These are phyloP conservation scores for Himalopsyche tibetana DNA, from an alignment of 2,888 invertebrate genomes.

Conservation along the genomic window DNA sequence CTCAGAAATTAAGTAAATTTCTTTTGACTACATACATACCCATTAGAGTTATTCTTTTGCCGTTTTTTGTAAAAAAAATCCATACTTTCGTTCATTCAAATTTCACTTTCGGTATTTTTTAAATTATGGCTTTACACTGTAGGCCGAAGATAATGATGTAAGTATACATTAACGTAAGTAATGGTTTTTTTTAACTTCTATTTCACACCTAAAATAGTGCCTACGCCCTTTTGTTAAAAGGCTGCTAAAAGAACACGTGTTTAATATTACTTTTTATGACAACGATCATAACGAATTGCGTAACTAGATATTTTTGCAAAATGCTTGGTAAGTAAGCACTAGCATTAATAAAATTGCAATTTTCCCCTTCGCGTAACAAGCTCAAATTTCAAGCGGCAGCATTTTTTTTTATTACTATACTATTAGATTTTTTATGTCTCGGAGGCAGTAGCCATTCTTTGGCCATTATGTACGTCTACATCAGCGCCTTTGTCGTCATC, in stretches of 20 bases:
- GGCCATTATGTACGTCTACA: constrained; percentile 36
- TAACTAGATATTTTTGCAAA: constrained; percentile 42
- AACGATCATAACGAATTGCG: constrained; percentile 10
- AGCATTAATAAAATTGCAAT: constrained; percentile 42
- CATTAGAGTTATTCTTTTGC: too few species aligned
- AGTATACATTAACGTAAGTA: too few species aligned
- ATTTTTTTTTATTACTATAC: constrained; percentile 40
- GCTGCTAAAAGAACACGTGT: constrained; percentile 14
- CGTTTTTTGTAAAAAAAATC: too few species aligned
- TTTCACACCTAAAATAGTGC: too few species aligned
- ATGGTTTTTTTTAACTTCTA: too few species aligned
- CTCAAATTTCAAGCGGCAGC: constrained; percentile 40
- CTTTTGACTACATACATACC: too few species aligned
- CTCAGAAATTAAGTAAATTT: too few species aligned
- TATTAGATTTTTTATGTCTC: constrained; percentile 37
- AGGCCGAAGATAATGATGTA: too few species aligned
- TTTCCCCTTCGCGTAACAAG: constrained; percentile 34
- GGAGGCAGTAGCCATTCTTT: constrained; percentile 23
- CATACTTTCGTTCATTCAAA: too few species aligned
- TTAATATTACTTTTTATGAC: constrained; percentile 16
- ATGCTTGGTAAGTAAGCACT: constrained; percentile 35
- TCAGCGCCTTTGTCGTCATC: constrained; percentile 12
- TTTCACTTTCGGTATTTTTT: too few species aligned
- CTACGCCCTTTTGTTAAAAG: too few species aligned
- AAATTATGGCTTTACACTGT: too few species aligned